phyloP scores from a whole-genome alignment of 1,140 invertebrate genomes.

The Argopecten irradians region DNA sequence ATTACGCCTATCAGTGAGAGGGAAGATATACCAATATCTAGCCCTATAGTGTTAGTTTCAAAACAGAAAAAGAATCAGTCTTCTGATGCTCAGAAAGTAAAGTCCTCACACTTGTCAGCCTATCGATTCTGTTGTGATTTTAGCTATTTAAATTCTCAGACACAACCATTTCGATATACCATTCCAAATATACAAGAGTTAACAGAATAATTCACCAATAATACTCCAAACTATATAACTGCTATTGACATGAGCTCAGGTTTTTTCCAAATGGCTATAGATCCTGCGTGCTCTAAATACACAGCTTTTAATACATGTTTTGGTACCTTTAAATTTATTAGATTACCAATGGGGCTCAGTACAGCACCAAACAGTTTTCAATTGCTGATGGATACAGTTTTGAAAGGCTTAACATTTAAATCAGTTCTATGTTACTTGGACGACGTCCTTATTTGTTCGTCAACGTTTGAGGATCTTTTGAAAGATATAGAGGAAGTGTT shows the following conservation, averaged over 20 bases:
- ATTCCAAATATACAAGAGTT: conserved; percentile 42
- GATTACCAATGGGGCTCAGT: no score
- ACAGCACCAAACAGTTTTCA: no score
- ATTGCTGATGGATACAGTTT: no score
- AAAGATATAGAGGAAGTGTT: no score
- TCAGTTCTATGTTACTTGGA: no score
- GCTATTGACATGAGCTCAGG: conserved; percentile 20
- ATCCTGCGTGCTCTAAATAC: not conserved
- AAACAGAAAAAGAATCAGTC: not conserved
- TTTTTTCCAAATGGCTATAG: conserved; percentile 31
- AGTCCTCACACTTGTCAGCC: not conserved
- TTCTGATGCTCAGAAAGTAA: no score
- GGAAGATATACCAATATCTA: conserved; percentile 39
- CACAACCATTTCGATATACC: conserved; percentile 16
- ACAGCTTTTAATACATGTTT: no score
- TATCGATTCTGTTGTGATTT: conserved; percentile 66
- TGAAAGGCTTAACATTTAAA: no score
- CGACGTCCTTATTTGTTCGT: no score
- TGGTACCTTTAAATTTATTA: no score
- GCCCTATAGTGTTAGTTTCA: conserved; percentile 35
- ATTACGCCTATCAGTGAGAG: not conserved
- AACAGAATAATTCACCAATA: conserved; percentile 13
- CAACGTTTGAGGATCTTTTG: no score
- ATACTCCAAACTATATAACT: conserved; percentile 29
- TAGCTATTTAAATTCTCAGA: conserved; percentile 84